Conservation (phyloP, 2,888 invertebrate species). For the Odiellus spinosus region DNA sequence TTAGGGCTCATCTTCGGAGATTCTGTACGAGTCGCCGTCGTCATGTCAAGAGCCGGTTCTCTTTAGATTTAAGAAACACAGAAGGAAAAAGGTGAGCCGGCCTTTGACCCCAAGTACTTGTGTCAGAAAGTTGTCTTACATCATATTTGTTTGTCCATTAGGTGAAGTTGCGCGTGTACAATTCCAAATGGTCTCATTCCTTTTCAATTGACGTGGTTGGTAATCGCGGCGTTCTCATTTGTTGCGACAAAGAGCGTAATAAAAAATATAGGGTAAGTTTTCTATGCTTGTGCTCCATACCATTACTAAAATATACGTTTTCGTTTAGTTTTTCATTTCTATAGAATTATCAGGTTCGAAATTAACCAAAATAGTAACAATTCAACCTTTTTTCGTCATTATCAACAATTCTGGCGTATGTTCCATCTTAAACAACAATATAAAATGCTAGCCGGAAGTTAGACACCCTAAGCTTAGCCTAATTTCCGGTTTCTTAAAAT, state of each 20-base stretch:
- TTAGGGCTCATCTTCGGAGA: conserved; percentile 30
- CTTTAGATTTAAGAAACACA: conserved; percentile 40
- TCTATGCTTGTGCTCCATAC: not conserved
- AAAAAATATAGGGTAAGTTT: conserved; percentile 44
- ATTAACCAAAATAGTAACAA: conserved; percentile 59
- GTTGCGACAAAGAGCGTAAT: conserved; percentile 43
- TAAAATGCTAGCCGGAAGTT: no score
- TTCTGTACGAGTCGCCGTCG: conserved; percentile 27
- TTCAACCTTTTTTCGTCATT: conserved; percentile 61
- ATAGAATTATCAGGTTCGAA: conserved; percentile 52
- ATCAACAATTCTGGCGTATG: conserved; percentile 45
- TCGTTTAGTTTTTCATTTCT: conserved; percentile 43
- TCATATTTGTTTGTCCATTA: conserved; percentile 12
- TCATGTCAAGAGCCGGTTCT: conserved; percentile 41
- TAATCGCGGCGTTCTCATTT: conserved; percentile 54
- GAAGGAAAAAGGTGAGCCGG: conserved; percentile 29
- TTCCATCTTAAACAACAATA: not conserved
- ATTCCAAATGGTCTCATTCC: conserved; percentile 33
- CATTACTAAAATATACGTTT: not conserved
- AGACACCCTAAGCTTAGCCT: no score
- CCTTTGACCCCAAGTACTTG: no score
- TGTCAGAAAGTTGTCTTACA: no score
- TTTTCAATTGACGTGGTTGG: conserved; percentile 47
- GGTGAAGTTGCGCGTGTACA: conserved; percentile 31
- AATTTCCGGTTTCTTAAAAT: no score